These are phyloP conservation scores for Mobula hypostoma DNA, from an alignment of 2,113 vertebrate genomes.

Conservation along the genomic window DNA sequence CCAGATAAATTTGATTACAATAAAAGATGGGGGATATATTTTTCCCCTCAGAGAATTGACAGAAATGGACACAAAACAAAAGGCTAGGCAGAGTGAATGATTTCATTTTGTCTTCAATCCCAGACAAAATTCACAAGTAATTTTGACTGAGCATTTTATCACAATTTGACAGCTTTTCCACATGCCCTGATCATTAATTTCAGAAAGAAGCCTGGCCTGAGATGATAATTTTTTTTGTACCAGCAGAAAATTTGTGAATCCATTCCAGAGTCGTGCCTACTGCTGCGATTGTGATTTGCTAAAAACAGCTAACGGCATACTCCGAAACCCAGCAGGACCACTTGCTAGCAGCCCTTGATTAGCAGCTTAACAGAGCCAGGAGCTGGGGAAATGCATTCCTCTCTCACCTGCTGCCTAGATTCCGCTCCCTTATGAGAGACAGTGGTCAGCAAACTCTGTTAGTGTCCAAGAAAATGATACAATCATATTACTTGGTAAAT, in stretches of 20 bases:
- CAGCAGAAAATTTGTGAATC: conserved; percentile 55
- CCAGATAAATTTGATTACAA: conserved; percentile 88
- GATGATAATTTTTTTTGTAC: conserved; percentile 49
- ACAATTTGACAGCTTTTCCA: conserved; percentile 59
- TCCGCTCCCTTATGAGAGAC: neutral
- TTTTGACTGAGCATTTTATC: conserved; percentile 60
- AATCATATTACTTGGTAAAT: no score
- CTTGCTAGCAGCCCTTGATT: conserved; percentile 49
- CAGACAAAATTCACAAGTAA: conserved; percentile 62
- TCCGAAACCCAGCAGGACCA: conserved; percentile 54
- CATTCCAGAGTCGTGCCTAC: conserved; percentile 53
- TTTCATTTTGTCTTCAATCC: conserved; percentile 63
- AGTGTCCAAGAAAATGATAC: neutral
- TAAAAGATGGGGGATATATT: conserved; percentile 77
- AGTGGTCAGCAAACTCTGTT: neutral
- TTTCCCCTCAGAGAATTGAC: conserved; percentile 74
- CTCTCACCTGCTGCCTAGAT: conserved; percentile 33
- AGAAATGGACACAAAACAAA: conserved; percentile 76
- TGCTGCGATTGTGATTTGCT: conserved; percentile 57
- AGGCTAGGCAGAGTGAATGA: conserved; percentile 63
- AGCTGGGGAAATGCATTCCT: conserved; percentile 39
- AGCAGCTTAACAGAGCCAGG: conserved; percentile 48
- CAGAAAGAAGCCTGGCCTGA: conserved; percentile 42
- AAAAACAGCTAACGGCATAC: conserved; percentile 55
- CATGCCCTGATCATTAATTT: conserved; percentile 58